Percentiles rank a stretch among this genome's conserved stretches.
These are phyloP conservation scores for Synanthedon vespiformis DNA, from an alignment of 2,888 invertebrate species.

Conservation along the genomic window DNA sequence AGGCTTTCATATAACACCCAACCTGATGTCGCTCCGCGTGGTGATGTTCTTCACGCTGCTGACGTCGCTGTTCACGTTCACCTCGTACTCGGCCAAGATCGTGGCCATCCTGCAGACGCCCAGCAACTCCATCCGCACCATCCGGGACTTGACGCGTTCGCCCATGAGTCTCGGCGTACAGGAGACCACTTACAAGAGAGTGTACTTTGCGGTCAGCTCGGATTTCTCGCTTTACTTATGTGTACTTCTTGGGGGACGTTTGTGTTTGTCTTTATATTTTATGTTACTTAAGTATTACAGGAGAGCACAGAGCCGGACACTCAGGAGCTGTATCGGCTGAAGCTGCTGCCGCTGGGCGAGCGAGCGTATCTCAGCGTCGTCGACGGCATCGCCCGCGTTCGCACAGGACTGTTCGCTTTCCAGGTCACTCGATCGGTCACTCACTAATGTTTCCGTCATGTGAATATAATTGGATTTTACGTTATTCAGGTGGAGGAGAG, in stretches of 20 bases:
- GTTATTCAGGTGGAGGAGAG: conserved; percentile 60
- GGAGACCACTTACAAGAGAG: conserved; percentile 70
- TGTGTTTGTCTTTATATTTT: too few relatives aligned
- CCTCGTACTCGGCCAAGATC: conserved; percentile 76
- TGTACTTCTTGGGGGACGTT: too few relatives aligned
- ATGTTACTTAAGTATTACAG: too few relatives aligned
- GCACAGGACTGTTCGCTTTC: conserved; percentile 69
- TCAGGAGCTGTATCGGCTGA: conserved; percentile 60
- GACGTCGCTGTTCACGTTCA: conserved; percentile 70
- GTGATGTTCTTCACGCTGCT: conserved; percentile 68
- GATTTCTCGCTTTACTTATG: neutral
- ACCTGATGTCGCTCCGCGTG: conserved; percentile 59
- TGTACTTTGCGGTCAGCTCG: conserved; percentile 59
- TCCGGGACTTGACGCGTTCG: conserved; percentile 68
- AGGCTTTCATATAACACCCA: conserved; percentile 61
- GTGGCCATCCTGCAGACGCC: conserved; percentile 74
- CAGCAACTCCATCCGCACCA: conserved; percentile 66
- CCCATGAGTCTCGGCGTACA: conserved; percentile 70
- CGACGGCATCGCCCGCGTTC: conserved; percentile 67
- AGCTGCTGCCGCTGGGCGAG: conserved; percentile 67
- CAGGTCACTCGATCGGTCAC: conserved; percentile 33
- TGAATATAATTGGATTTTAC: neutral
- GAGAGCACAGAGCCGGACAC: conserved; percentile 68
- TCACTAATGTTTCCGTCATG: neutral
- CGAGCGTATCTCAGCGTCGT: conserved; percentile 61